Percentiles rank a stretch among this genome's conserved stretches.
Evolutionary conservation across 2,113 vertebrate genomes (phyloP).

Genomic region (Vidua chalybeata): DNA sequence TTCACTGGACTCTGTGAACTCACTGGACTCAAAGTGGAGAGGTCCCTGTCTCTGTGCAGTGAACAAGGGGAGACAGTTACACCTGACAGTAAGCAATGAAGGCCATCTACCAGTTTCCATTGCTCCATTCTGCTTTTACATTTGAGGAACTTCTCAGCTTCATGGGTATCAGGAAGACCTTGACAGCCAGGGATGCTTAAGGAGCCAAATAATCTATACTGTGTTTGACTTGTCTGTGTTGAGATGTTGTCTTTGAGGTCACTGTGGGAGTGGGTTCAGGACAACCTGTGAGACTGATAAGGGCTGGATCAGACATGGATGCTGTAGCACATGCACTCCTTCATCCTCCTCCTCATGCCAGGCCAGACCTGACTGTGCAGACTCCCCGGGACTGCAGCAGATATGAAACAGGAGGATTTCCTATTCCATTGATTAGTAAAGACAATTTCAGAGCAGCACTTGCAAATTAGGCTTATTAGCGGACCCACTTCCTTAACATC

Average conservation of each 20-base stretch:
- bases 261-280: background rate
- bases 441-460: background rate
- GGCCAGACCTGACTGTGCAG: background rate
- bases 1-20: background rate
- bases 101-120: background rate
- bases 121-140: background rate
- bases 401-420: background rate
- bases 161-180: background rate
- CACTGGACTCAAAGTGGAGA: background rate
- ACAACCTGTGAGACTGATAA: background rate
- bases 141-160: background rate
- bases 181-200: background rate
- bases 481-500: background rate
- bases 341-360: background rate
- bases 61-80: background rate
- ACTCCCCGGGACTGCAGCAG: background rate
- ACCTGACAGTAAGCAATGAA: background rate
- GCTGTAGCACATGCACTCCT: background rate
- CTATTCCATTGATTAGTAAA: background rate
- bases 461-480: background rate
- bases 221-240: background rate
- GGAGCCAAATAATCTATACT: background rate
- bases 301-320: background rate
- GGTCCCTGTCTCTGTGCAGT: fast-evolving
- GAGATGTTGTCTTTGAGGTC: background rate